Percentiles rank a stretch among this genome's conserved stretches.
Conservation (phyloP, 2,888 invertebrate genomes). For the Drosophila atripex region DNA sequence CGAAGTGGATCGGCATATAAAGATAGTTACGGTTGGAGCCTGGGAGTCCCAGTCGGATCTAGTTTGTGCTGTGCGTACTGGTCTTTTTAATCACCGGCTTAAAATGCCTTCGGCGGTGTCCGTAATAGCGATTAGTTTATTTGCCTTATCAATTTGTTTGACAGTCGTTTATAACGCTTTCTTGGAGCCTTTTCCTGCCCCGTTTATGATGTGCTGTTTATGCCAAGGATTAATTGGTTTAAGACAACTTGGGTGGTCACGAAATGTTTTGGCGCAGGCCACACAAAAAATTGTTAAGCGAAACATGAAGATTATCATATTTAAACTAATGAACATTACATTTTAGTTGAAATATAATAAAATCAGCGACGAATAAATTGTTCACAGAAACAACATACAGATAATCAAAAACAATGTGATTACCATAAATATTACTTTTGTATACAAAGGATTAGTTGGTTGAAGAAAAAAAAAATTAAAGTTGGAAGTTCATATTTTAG, state of each 20-base stretch:
- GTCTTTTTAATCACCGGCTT: constrained; percentile 42
- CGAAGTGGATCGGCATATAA: constrained; percentile 15
- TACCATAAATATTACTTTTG: too few species aligned
- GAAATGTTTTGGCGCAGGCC: too few species aligned
- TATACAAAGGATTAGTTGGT: too few species aligned
- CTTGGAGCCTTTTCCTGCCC: constrained; percentile 7
- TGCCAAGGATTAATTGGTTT: constrained; percentile 24
- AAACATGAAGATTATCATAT: too few species aligned
- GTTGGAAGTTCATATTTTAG: too few species aligned
- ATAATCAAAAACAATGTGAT: too few species aligned
- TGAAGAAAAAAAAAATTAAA: too few species aligned
- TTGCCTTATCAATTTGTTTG: constrained; percentile 74
- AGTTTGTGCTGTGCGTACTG: constrained; percentile 33
- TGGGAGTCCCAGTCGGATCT: constrained; percentile 28
- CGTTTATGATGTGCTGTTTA: constrained; percentile 1
- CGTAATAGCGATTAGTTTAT: constrained; percentile 68
- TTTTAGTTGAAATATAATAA: too few species aligned
- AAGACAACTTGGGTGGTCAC: constrained; percentile 17
- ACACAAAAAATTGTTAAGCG: too few species aligned
- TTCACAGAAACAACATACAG: too few species aligned
- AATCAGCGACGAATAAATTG: too few species aligned
- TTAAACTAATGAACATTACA: too few species aligned
- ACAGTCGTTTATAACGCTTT: constrained; percentile 67
- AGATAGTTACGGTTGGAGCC: constrained; percentile 31
- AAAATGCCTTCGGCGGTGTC: constrained; percentile 47